These are phyloP conservation scores for Tetragnatha versicolor DNA, from an alignment of 1,140 invertebrate species.

Conservation along the genomic window DNA sequence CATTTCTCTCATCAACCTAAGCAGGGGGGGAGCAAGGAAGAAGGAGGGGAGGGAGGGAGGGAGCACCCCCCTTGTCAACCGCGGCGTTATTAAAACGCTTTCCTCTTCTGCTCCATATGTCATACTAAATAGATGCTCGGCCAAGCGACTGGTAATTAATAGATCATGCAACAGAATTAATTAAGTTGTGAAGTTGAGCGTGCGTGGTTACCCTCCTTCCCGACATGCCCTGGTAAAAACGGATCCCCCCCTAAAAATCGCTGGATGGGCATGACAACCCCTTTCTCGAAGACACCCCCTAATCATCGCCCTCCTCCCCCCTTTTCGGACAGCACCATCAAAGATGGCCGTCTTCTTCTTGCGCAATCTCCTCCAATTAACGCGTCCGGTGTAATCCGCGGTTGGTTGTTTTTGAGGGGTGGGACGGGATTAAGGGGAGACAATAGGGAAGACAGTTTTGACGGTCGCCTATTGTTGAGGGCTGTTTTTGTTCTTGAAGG, in stretches of 20 bases:
- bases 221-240: slow-evolving; percentile 17
- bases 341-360: background rate
- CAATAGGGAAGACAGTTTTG: slow-evolving; percentile 34
- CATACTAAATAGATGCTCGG: slow-evolving; percentile 52
- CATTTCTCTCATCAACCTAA: slow-evolving; percentile 30
- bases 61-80: slow-evolving; percentile 40
- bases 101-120: slow-evolving; percentile 52
- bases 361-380: background rate
- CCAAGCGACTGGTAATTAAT: slow-evolving; percentile 53
- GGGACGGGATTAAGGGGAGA: slow-evolving; percentile 18
- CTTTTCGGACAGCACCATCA: background rate
- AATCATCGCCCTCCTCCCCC: background rate
- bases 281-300: background rate
- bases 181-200: slow-evolving; percentile 56
- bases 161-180: slow-evolving; percentile 54
- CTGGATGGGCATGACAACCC: background rate
- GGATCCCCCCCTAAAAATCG: slow-evolving; percentile 13
- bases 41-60: background rate
- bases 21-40: background rate
- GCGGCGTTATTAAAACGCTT: slow-evolving; percentile 55
- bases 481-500: background rate
- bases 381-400: background rate
- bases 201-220: slow-evolving; percentile 12
- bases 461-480: slow-evolving; percentile 6
- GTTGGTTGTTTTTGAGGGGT: slow-evolving; percentile 13